Percentiles rank a stretch among this genome's conserved stretches.
Evolutionary conservation across 2,888 invertebrate genomes (phyloP).

Genomic region (Calameuta pallipes): DNA sequence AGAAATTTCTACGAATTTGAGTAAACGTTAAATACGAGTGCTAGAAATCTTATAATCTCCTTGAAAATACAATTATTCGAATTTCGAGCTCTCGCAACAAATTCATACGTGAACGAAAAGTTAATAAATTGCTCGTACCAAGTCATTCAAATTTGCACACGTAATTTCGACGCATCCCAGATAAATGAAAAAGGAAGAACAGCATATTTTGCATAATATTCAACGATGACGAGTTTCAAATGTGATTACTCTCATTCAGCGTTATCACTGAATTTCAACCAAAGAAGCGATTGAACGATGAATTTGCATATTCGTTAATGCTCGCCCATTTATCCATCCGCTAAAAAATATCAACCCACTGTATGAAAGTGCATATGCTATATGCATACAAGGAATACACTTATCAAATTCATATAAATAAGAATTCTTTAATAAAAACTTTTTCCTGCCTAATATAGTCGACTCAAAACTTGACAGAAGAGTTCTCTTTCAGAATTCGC

Average conservation of each 20-base stretch:
- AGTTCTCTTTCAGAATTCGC: background rate
- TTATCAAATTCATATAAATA: background rate
- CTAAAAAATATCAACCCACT: background rate
- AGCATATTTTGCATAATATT: background rate
- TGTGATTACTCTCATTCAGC: background rate
- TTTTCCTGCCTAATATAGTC: background rate
- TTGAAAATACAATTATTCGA: background rate
- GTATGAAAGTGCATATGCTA: background rate
- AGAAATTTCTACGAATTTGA: background rate
- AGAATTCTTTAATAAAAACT: background rate
- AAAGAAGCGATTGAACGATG: background rate
- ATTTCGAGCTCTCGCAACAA: background rate
- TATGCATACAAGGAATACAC: background rate
- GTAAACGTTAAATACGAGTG: background rate
- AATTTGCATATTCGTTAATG: background rate
- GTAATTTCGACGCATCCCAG: background rate
- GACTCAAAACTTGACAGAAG: background rate
- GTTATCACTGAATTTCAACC: background rate
- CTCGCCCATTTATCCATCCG: background rate
- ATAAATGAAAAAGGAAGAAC: background rate
- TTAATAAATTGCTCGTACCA: background rate
- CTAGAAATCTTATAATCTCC: background rate
- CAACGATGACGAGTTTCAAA: background rate
- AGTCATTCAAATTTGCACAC: background rate
- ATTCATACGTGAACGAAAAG: background rate